phyloP scores from a whole-genome alignment of 2,888 invertebrate genomes.

The Polydrusus tereticollis region DNA sequence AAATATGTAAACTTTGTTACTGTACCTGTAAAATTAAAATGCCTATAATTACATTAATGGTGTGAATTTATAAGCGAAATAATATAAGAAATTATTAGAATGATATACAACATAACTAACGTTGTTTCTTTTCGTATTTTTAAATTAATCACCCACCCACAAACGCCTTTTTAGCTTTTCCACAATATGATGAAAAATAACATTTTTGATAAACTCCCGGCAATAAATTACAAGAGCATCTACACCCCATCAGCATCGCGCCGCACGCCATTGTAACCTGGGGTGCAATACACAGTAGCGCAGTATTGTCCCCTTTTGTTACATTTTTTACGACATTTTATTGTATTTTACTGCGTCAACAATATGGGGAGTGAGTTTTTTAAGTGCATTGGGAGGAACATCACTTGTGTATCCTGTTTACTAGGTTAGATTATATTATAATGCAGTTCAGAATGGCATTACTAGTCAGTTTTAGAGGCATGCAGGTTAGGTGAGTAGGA shows the following conservation, averaged over 20 bases:
- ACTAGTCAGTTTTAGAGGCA: neutral
- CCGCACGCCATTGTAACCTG: slow-evolving; percentile 55
- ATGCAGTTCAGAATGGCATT: neutral
- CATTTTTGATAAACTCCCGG: slow-evolving; percentile 1
- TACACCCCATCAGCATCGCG: slow-evolving; percentile 53
- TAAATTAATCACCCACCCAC: no score
- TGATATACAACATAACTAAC: no score
- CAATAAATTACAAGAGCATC: slow-evolving; percentile 55
- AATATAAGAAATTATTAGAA: no score
- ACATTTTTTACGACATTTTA: slow-evolving; percentile 44
- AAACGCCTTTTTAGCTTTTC: neutral
- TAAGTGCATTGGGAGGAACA: slow-evolving; percentile 43
- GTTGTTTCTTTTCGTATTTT: no score
- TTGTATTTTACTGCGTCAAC: slow-evolving; percentile 35
- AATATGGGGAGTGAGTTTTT: slow-evolving; percentile 39
- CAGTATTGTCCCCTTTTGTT: slow-evolving; percentile 38
- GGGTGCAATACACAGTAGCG: slow-evolving; percentile 40
- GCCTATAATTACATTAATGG: no score
- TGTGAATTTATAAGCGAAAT: no score
- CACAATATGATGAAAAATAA: neutral
- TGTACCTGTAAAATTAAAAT: no score
- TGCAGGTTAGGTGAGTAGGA: no score
- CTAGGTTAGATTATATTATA: neutral
- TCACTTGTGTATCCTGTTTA: slow-evolving; percentile 9
- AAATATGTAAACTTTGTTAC: no score